phyloP scores from a whole-genome alignment of 2,797 vertebrate genomes.

The Tokudaia muenninki region DNA sequence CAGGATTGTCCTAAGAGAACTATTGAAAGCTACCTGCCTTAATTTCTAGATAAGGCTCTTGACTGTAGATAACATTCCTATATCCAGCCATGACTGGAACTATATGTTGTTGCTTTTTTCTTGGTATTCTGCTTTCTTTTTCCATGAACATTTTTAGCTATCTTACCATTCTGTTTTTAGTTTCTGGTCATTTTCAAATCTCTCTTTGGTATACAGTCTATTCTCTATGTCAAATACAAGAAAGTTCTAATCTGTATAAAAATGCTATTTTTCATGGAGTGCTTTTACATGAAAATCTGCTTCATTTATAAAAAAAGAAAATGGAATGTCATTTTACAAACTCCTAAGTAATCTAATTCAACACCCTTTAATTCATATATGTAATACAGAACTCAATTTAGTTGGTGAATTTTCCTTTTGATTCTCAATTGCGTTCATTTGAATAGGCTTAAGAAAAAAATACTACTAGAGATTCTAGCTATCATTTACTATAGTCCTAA shows the following conservation, averaged over 20 bases:
- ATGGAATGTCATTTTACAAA: not conserved
- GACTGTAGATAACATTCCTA: not conserved
- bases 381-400: not conserved
- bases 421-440: slow-evolving; percentile 11
- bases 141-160: not conserved
- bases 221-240: not conserved
- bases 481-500: slow-evolving; percentile 26
- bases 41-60: not conserved
- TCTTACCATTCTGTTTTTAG: not conserved
- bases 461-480: not conserved
- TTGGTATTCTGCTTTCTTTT: not conserved
- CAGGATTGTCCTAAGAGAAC: not conserved
- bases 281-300: slow-evolving; percentile 42
- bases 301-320: slow-evolving; percentile 1
- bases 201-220: not conserved
- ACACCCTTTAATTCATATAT: not conserved
- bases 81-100: not conserved
- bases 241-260: not conserved
- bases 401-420: not conserved
- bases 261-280: not conserved
- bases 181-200: not conserved
- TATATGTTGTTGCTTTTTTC: not conserved
- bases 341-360: slow-evolving; percentile 13
- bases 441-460: not conserved
- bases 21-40: not conserved